Evolutionary conservation across 2,888 invertebrate genomes (phyloP).

Genomic region (Cephus nigrinus): DNA sequence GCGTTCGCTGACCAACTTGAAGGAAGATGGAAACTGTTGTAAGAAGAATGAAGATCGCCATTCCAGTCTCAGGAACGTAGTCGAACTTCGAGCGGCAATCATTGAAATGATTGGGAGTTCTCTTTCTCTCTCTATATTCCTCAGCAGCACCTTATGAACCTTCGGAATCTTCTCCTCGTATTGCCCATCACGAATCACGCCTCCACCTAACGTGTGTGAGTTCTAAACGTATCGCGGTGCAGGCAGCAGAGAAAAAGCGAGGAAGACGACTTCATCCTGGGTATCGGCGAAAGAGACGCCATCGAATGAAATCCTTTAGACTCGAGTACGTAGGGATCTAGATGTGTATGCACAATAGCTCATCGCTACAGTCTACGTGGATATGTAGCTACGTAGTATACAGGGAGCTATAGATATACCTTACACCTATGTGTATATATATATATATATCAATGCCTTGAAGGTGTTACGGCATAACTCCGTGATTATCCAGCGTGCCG

Average conservation of each 20-base stretch:
- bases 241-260: slow-evolving; percentile 4
- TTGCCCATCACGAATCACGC: slow-evolving; percentile 38
- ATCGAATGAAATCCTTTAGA: too few relatives aligned
- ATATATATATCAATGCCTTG: slow-evolving; percentile 42
- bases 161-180: slow-evolving; percentile 9
- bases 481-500: slow-evolving; percentile 56
- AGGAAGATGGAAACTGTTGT: too few relatives aligned
- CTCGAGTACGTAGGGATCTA: too few relatives aligned
- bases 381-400: background rate
- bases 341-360: background rate
- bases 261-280: slow-evolving; percentile 12
- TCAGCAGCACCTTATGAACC: slow-evolving; percentile 10
- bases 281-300: slow-evolving; percentile 1
- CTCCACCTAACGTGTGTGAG: slow-evolving; percentile 21
- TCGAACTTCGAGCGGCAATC: slow-evolving; percentile 41
- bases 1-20: too few relatives aligned
- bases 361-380: background rate
- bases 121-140: slow-evolving; percentile 9
- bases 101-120: slow-evolving; percentile 45
- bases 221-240: slow-evolving; percentile 4
- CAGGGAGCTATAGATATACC: too few relatives aligned
- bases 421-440: too few relatives aligned
- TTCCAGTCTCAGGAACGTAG: slow-evolving; percentile 10
- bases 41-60: too few relatives aligned
- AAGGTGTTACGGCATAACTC: slow-evolving; percentile 61